Evolutionary conservation across 2,797 vertebrate species (phyloP), one percentile per base, ranked within the genome.

Genomic region (Neosalanx taihuensis): DNA sequence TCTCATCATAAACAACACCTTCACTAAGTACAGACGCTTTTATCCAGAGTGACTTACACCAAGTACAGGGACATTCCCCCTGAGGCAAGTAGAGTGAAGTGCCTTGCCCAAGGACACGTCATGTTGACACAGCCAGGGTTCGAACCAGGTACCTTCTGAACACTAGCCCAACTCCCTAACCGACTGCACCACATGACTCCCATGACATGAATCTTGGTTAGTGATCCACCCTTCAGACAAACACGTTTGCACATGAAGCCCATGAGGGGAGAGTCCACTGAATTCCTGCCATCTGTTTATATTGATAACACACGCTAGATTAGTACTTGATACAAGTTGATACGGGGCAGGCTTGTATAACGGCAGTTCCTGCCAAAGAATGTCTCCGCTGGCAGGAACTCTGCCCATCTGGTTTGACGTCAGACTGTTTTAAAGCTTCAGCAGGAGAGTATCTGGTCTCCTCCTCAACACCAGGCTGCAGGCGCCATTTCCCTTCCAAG

Each of bases 401-500:
- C 1, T 31, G 6, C 67, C 68, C 17, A 33, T 31, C 74, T 76
- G 69, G 67, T 79, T 73, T 59, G 6, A 56, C 58, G 69, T 46
- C 63, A 70, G 33, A n/a, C 20, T 1, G 31, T 70, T 78, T 37
- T 23, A 74, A 53, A 62, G 56, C 33, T 65, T 23, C 31, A 81
- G 73, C 33, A 37, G 80, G 37, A 13, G 66, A 67, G 68, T 13
- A 29, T 41, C 35, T 60, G 4, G 37, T 13, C 31, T 17, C 20
- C 37, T 18, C 0, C 0, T 5, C 1, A 64, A 57, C 80, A 83
- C 46, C 64, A 70, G 71, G 70, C 70, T 18, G 61, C 56, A 62
- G 75, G 49, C 74, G n/a, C 46, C 1, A 20, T 29, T 56, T 75
- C 59, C 62, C 73, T 79, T 83, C 73, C 79, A 81, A 67, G 71